Base-by-base conservation (phyloP, 2,113 vertebrate species). In the Tetrao urogallus region DNA sequence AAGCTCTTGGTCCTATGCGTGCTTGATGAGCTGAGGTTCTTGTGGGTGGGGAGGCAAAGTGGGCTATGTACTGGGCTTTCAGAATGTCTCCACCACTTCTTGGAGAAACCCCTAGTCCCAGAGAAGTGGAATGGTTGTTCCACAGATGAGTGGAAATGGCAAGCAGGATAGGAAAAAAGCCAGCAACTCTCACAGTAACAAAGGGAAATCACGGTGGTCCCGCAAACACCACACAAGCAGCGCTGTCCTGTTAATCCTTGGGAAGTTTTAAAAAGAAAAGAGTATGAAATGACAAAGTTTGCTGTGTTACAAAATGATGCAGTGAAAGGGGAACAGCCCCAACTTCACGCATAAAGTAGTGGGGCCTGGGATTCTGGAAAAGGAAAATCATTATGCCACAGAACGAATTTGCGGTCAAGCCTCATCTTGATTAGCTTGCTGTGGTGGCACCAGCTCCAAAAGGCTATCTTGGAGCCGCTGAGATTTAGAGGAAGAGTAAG, bases 21-120 rank as follows among this genome's bases (percentile, higher is more conserved):
- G 93, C 78, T 61, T 92, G 92, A 91, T 92, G 77, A 93, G 66
- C 66, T 11, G 4, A 88, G 74, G 64, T 92, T 93, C 70, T 89
- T 82, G 90, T 9, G 1, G 24, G n/a, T n/a, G 52, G 50, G 74
- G 47, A 92, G 72, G 54, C 75, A 94, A 93, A 86, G 66, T 82
- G 87, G 67, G 78, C 96, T 78, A 63, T 57, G n/a, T 28, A 25
- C 38, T 32, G 67, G 56, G 13, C 28, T 93, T 92, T 83, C 65
- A 45, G 21, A 57, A 25, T 5, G 5, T 50, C 22, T 25, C 48
- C 25, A 50, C 48, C 48, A 50, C 48, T 50, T 50, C 48, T 50
- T 24, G 6, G 16, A 25, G 16, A 24, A 24, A 25, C 22, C 24
- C 22, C 22, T 50, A 16, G 48, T 63, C 50, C 56, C 90, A 76